Evolutionary conservation across 2,113 vertebrate genomes (phyloP), one percentile per base, ranked within the genome.

Genomic region (Lota lota): DNA sequence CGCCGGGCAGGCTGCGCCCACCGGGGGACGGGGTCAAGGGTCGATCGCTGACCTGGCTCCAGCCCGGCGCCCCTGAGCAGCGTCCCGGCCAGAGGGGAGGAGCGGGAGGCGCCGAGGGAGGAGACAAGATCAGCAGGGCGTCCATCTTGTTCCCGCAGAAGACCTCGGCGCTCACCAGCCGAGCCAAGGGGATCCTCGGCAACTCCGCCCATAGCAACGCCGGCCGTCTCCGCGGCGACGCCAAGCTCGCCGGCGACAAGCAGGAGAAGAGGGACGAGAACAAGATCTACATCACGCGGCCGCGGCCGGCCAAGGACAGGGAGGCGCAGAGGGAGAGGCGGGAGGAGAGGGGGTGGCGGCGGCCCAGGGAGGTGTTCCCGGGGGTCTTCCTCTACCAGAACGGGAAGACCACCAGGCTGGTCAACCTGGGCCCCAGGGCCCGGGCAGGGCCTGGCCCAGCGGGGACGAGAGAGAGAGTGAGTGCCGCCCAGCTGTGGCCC

Each of bases 261-360:
- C 90, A 88, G 61, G 87, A 19, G 56, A 87, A 18, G 61, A 91
- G 84, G 68, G 79, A 80, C 57, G 88, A 91, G 65, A 94, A 93
- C 67, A 97, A 94, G 76, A 95, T 97, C 71, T 99, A 99, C 0
- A 93, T 98, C 76, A 99, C 97, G 0, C 89, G 96, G 70, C 94
- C 96, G 16, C 93, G 93, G 20, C 89, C 93, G 0, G 78, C 91
- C 15, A 79, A 77, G 14, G 94, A 90, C 51, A 90, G 84, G 60
- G 70, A 73, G 58, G 87, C 85, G 66, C 81, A 81, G 1, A 75
- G 82, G n/a, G 86, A 90, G 69, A 77, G 83, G 71, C 50, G 68
- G 66, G 85, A 83, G 67, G 85, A 87, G 57, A 78, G 79, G 74
- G 68, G 68, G 0, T 88, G 86, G 18, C 88, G 82, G 17, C 89